Conservation (phyloP, 2,797 vertebrate species). For the Danio kyathit region DNA sequence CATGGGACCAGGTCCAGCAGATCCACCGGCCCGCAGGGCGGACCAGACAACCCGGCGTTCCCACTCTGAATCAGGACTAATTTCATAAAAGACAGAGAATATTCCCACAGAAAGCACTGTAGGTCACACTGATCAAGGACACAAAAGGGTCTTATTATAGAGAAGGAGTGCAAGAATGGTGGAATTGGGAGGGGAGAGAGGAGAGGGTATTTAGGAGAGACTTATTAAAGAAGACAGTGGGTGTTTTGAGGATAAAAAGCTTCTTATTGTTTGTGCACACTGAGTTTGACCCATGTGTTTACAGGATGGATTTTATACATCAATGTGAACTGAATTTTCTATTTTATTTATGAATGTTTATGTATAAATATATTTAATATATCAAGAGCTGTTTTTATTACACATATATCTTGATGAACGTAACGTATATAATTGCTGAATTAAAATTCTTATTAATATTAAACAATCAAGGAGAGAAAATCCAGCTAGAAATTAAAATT, state of each 20-base stretch:
- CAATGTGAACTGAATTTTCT: neutral
- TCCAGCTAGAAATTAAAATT: too few relatives aligned
- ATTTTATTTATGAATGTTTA: neutral
- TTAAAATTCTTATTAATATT: neutral
- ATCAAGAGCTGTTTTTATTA: neutral
- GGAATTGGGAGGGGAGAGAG: slow-evolving; percentile 3
- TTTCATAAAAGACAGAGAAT: slow-evolving; percentile 67
- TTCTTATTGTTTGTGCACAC: neutral
- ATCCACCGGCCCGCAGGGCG: slow-evolving; percentile 35
- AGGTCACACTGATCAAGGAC: slow-evolving; percentile 71
- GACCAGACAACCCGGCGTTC: slow-evolving; percentile 11
- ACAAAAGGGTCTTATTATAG: slow-evolving; percentile 19
- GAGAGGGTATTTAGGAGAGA: slow-evolving; percentile 19
- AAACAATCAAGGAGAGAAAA: neutral
- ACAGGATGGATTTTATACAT: neutral
- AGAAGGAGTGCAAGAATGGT: neutral
- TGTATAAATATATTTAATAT: neutral
- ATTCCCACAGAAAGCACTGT: slow-evolving; percentile 65
- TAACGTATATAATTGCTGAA: neutral
- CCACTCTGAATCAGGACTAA: slow-evolving; percentile 52
- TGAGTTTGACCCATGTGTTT: neutral
- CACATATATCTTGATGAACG: neutral
- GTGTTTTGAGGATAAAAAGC: neutral
- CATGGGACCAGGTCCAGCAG: slow-evolving; percentile 32
- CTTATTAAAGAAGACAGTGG: neutral